phyloP scores from a whole-genome alignment of 2,113 vertebrate genomes.

The Panthera uncia region DNA sequence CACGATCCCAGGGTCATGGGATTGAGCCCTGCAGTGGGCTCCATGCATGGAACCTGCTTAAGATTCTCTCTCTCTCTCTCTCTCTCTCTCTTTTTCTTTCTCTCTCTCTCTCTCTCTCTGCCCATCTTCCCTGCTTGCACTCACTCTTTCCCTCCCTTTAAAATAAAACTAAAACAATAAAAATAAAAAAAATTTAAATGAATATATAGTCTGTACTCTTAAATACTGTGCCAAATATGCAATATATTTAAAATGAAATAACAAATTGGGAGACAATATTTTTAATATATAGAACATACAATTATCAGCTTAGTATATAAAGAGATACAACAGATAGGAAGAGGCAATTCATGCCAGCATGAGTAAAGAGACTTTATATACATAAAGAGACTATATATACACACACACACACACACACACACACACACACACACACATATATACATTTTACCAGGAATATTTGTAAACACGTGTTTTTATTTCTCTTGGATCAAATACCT shows the following conservation, averaged over 20 bases:
- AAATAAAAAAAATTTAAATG: too few relatives aligned
- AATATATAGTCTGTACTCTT: not conserved
- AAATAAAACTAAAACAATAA: too few relatives aligned
- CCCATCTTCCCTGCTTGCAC: too few relatives aligned
- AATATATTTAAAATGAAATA: not conserved
- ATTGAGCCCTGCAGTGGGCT: too few relatives aligned
- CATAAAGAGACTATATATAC: not conserved
- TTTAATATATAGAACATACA: not conserved
- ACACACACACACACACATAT: not conserved
- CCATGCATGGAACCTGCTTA: too few relatives aligned
- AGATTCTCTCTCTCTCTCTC: too few relatives aligned
- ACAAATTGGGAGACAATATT: not conserved
- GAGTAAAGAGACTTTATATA: not conserved
- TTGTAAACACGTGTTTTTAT: not conserved
- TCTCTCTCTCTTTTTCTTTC: too few relatives aligned
- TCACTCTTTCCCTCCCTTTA: too few relatives aligned
- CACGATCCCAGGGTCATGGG: too few relatives aligned
- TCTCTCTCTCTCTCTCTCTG: too few relatives aligned
- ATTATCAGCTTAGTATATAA: not conserved
- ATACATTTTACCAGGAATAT: not conserved
- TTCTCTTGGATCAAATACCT: not conserved
- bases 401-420: too few relatives aligned
- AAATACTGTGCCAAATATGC: not conserved
- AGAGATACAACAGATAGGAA: not conserved
- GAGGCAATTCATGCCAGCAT: not conserved